phyloP scores from a whole-genome alignment of 2,888 invertebrate genomes.

The Hydrotaea diabolus region DNA sequence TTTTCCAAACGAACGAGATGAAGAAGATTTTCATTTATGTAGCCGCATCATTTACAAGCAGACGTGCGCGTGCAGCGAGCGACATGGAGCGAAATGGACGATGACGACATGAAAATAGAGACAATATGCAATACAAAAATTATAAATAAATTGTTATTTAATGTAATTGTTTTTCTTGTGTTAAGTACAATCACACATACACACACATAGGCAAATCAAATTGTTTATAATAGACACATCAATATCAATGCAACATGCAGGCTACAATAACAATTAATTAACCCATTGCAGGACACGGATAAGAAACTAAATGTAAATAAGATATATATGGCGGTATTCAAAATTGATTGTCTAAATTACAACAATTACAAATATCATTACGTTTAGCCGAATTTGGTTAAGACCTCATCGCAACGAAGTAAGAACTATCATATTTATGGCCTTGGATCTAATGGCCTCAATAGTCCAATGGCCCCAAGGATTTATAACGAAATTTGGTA shows the following conservation, averaged over 20 bases:
- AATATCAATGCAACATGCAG: constrained; percentile 18
- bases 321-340: too few species aligned
- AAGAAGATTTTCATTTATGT: constrained; percentile 29
- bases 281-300: not conserved
- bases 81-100: not conserved
- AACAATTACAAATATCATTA: too few species aligned
- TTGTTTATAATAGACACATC: constrained; percentile 11
- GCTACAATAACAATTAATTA: constrained; percentile 27
- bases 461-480: too few species aligned
- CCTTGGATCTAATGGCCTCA: too few species aligned
- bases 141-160: constrained; percentile 30
- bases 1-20: too few species aligned
- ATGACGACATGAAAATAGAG: constrained; percentile 8
- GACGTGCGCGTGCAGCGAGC: not conserved
- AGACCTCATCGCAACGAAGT: too few species aligned
- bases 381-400: too few species aligned
- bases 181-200: not conserved
- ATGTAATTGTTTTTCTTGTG: not conserved
- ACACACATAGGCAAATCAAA: not conserved
- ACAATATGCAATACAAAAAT: too few species aligned
- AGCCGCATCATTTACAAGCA: not conserved
- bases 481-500: too few species aligned
- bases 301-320: too few species aligned
- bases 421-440: too few species aligned
- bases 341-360: too few species aligned